Percentiles rank a stretch among this genome's conserved stretches.
Conservation (phyloP, 2,113 vertebrate genomes). For the Apeltes quadracus region DNA sequence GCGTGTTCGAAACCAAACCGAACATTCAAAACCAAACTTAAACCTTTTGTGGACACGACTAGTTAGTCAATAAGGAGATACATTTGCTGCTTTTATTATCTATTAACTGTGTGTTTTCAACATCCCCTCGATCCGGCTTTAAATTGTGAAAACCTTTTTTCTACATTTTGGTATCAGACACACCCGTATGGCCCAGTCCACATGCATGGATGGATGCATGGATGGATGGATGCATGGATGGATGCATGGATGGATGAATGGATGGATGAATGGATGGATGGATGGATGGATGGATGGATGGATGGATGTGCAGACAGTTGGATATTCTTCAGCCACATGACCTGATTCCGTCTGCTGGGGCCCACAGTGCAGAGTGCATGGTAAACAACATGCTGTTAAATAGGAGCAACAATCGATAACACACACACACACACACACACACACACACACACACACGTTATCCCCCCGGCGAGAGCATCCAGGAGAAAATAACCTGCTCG, state of each 20-base stretch:
- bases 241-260: too few species aligned
- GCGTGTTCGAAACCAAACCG: too few species aligned
- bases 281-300: too few species aligned
- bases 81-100: not conserved
- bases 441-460: conserved; percentile 20
- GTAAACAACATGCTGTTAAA: conserved; percentile 68
- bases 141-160: too few species aligned
- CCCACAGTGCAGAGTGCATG: conserved; percentile 57
- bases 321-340: conserved; percentile 23
- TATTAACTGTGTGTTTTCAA: not conserved
- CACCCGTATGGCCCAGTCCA: not conserved
- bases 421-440: conserved; percentile 14
- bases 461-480: conserved; percentile 27
- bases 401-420: conserved; percentile 65
- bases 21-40: too few species aligned
- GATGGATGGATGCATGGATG: conserved; percentile 17
- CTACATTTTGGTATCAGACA: not conserved
- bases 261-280: too few species aligned
- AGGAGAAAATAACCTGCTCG: conserved; percentile 60
- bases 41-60: too few species aligned
- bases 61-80: not conserved
- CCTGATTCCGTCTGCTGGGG: conserved; percentile 41
- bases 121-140: too few species aligned
- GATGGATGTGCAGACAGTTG: conserved; percentile 17
- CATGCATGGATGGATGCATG: conserved; percentile 8